Evolutionary conservation across 2,888 invertebrate species (phyloP), one percentile per base, ranked within the genome.

Genomic region (Microdon myrmicae): DNA sequence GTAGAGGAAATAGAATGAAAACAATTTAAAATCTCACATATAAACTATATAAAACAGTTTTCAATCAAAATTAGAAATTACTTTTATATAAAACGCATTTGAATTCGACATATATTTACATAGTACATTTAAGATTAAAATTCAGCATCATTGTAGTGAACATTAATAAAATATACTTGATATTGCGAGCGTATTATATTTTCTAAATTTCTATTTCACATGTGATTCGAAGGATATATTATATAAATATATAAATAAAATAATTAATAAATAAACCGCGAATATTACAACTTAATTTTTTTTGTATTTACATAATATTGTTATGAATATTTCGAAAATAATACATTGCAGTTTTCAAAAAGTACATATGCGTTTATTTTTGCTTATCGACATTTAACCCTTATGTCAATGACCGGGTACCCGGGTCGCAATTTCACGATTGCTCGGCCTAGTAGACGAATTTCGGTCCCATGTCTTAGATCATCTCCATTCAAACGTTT

Each of bases 321-420:
- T 56, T 56, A 43, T 48, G 41, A 48, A 48, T 29, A 48, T 56
- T 56, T 56, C 39, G 41, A 48, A 4, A 39, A 13, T 32, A 56
- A 48, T 56, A 56, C 47, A 56, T 35, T 56, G 56, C 56, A 56
- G 29, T 41, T 48, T 16, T 23, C 14, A 48, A 56, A 55, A 41
- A 8, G 8, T 13, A 13, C 7, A 20, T 28, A 1, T 26, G 10
- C 3, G 19, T 4, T 19, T 9, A 8, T 35, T 4, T 22, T 35
- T 2, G 12, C 8, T n/a, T n/a, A n/a, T n/a, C n/a, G n/a, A n/a
- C n/a, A n/a, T n/a, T n/a, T n/a, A n/a, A n/a, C n/a, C n/a, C n/a
- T n/a, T n/a, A n/a, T n/a, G n/a, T n/a, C n/a, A n/a, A n/a, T n/a
- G n/a, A n/a, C n/a, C n/a, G n/a, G n/a, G n/a, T n/a, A n/a, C n/a